Conservation (phyloP, 2,888 invertebrate genomes). For the Eilema depressum region DNA sequence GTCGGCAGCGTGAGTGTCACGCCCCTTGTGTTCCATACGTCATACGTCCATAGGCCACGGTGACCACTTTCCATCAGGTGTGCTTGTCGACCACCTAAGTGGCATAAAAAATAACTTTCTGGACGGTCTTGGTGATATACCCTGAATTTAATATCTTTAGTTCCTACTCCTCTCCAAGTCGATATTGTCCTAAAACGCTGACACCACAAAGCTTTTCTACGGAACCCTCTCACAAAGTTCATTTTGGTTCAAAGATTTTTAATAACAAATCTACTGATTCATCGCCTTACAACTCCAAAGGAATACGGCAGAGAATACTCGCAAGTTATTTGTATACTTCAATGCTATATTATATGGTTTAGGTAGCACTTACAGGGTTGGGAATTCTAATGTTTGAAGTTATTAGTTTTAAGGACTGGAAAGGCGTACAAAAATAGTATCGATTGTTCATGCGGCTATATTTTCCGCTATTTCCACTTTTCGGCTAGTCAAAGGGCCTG, state of each 20-base stretch:
- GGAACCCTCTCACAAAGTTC: constrained; percentile 8
- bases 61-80: no score
- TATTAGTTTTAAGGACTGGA: not conserved
- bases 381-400: not conserved
- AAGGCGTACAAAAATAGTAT: not conserved
- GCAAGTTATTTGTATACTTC: constrained; percentile 29
- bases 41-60: no score
- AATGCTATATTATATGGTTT: constrained; percentile 28
- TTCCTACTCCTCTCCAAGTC: not conserved
- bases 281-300: constrained; percentile 29
- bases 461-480: no score
- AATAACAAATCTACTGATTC: constrained; percentile 44
- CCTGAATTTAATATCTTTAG: not conserved
- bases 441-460: no score
- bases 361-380: constrained; percentile 7
- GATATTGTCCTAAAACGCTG: constrained; percentile 8
- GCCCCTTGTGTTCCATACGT: no score
- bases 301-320: constrained; percentile 29
- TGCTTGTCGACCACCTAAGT: no score
- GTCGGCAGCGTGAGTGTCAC: no score
- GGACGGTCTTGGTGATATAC: no score
- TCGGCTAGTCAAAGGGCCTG: no score
- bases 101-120: no score
- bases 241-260: constrained; percentile 23
- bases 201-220: not conserved